phyloP scores from a whole-genome alignment of 2,113 vertebrate species.

The Mastomys coucha region DNA sequence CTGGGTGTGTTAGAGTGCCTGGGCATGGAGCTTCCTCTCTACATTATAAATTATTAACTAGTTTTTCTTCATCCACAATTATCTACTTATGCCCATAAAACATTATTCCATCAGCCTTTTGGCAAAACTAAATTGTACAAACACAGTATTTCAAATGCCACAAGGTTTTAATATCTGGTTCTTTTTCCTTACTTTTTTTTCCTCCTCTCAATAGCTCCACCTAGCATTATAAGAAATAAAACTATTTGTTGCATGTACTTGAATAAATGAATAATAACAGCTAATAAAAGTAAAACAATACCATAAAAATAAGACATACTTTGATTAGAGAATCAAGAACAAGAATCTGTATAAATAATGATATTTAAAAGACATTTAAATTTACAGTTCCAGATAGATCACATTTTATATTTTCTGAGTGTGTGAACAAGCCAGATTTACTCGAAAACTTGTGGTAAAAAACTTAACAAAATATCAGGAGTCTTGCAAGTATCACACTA shows the following conservation, averaged over 20 bases:
- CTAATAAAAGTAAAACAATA: conserved; percentile 8
- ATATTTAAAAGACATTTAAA: background rate
- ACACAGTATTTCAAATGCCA: background rate
- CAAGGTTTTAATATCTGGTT: background rate
- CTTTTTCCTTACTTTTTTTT: background rate
- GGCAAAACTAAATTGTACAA: background rate
- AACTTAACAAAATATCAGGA: background rate
- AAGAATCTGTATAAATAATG: background rate
- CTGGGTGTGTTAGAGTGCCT: too few relatives aligned
- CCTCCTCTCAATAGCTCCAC: background rate
- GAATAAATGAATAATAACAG: background rate
- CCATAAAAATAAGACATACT: background rate
- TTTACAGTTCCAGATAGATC: background rate
- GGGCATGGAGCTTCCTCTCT: background rate
- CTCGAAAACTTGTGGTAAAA: conserved; percentile 3
- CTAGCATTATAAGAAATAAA: background rate
- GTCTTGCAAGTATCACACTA: conserved; percentile 46
- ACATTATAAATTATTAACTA: background rate
- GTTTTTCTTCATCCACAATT: background rate
- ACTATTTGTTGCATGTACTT: background rate
- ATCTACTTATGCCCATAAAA: background rate
- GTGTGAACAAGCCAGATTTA: background rate
- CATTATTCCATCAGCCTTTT: background rate
- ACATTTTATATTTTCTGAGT: background rate
- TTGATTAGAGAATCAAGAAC: background rate